Conservation (phyloP, 2,797 vertebrate genomes). For the Hippocampus kuda region DNA sequence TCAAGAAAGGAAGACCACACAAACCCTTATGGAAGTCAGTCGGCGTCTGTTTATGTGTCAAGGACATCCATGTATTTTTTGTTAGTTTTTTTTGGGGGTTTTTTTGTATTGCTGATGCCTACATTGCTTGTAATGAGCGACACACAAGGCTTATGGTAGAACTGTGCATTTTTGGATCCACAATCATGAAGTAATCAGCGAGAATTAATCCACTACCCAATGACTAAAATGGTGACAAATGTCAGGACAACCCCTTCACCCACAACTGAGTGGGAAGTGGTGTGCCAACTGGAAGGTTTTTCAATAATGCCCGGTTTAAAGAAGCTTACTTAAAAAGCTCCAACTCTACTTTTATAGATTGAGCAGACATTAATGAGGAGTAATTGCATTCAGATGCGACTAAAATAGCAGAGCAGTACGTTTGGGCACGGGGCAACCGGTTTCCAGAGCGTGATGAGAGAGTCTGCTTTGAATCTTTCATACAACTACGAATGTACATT, state of each 20-base stretch:
- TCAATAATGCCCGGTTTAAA: constrained; percentile 15
- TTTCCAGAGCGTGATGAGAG: constrained; percentile 4
- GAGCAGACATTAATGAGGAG: constrained; percentile 52
- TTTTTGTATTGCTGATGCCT: not conserved
- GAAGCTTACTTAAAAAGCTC: constrained; percentile 29
- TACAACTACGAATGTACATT: not conserved
- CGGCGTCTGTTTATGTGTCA: constrained; percentile 14
- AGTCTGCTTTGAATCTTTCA: not conserved
- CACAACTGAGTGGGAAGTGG: constrained; percentile 16
- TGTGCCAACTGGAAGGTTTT: constrained; percentile 13
- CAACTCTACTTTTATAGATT: constrained; percentile 40
- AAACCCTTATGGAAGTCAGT: constrained; percentile 4
- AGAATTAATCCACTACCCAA: not conserved
- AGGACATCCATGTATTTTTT: not conserved
- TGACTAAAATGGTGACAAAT: not conserved
- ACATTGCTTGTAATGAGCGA: not conserved
- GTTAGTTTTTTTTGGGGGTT: no score
- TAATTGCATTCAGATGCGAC: constrained; percentile 42
- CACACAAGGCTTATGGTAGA: not conserved
- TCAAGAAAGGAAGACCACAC: constrained; percentile 11
- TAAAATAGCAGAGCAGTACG: constrained; percentile 11
- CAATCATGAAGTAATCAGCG: not conserved
- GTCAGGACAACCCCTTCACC: constrained; percentile 12
- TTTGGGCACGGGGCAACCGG: not conserved
- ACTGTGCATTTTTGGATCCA: not conserved